Evolutionary conservation across 2,113 vertebrate species (phyloP), one percentile per base, ranked within the genome.

Genomic region (Oncorhynchus clarkii): DNA sequence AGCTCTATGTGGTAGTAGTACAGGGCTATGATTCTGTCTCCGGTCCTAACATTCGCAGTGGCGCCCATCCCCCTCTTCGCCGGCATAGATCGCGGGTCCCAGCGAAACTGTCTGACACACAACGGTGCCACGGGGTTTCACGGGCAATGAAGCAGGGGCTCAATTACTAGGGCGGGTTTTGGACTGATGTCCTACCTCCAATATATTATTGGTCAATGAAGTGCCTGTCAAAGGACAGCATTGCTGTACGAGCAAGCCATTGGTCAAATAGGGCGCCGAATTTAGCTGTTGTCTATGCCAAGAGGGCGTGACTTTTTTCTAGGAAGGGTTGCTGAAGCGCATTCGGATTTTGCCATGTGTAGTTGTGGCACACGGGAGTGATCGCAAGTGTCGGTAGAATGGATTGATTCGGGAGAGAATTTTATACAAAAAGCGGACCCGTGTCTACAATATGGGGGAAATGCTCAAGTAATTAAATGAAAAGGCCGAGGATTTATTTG

Each of bases 51-150:
- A 86, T 87, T 93, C 84, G 88, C 88, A 82, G 88, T 90, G 77
- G 92, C 90, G 93, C 95, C 93, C 95, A 96, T 95, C 96, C 95
- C 94, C 95, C 95, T 93, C 94, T 11, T 45, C 91, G 86, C 96
- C 93, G 95, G 95, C 94, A 90, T 90, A 90, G 84, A 94, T 89
- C 93, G 91, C 95, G 92, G 95, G 94, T 89, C 89, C 89, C 87
- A 93, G 82, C 89, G 88, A 92, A 93, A 91, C 95, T 96, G 39
- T 45, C 9, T 45, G 96, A 97, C 96, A 96, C 95, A 94, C 94
- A 95, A 94, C 95, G 95, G 93, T 90, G 90, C 89, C 91, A 94
- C 95, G 94, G 96, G 96, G 96, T 95, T 96, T 95, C 94, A 94
- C 90, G 71, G 86, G 83, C 91, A 89, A 91, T 91, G 88, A 89